Evolutionary conservation across 2,113 vertebrate genomes (phyloP), one percentile per base, ranked within the genome.

Genomic region (Carettochelys insculpta): DNA sequence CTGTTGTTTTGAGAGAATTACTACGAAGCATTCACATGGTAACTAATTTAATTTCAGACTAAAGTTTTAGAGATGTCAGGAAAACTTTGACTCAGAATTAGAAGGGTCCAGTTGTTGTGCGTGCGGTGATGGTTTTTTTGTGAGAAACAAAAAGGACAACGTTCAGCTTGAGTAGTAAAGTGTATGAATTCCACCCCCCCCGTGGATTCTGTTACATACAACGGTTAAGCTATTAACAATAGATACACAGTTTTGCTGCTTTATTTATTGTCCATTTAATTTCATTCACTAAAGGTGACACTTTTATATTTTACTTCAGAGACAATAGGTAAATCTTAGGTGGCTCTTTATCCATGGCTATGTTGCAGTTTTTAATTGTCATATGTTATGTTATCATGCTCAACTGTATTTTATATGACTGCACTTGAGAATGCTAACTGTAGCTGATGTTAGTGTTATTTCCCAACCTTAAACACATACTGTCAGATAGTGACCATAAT

Each of bases 221-320:
- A 1, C 31, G 54, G 78, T 92, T 92, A 87, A 97, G 75, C 86
- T 83, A 83, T 92, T 93, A 87, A 71, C 80, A 80, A 61, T 88
- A 85, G 83, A 78, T 80, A 5, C 31, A 38, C 76, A 56, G 41
- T 85, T 95, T 89, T 94, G 88, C 71, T 92, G 54, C 82, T 85
- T 95, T 92, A 96, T 96, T 95, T 96, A 96, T 90, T 90, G 89
- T n/a, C 47, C 71, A 25, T 94, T 96, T 95, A 95, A 92, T 97
- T 96, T 93, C 92, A 94, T 95, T 96, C 93, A 92, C 82, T 78
- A 10, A 95, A 97, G 95, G 95, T 97, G 95, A 97, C 92, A 85
- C 90, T 90, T 83, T 43, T 93, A 41, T 84, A 11, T 95, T 95
- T 96, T 83, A 77, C 73, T 94, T 34, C 58, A 65, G 71, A 75